phyloP scores from a whole-genome alignment of 2,797 vertebrate genomes.

The Astyanax mexicanus region DNA sequence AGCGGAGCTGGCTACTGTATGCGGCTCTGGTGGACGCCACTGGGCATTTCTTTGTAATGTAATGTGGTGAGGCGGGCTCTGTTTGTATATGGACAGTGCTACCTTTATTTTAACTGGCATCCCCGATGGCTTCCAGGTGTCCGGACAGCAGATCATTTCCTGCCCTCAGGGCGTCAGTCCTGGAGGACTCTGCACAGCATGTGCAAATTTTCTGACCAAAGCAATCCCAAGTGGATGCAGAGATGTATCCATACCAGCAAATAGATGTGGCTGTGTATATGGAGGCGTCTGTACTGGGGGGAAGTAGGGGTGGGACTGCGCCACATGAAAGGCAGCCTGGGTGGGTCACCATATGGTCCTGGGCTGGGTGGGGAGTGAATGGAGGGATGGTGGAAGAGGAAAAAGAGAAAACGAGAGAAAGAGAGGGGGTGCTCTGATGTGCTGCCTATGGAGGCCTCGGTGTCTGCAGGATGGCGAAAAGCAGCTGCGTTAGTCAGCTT shows the following conservation, averaged over 20 bases:
- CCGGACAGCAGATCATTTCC: background rate
- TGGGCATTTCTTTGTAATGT: constrained; percentile 9
- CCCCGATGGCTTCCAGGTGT: constrained; percentile 48
- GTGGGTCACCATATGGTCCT: constrained; percentile 54
- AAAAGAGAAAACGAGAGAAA: constrained; percentile 38
- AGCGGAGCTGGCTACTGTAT: constrained; percentile 24
- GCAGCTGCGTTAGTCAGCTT: constrained; percentile 31
- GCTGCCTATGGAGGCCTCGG: constrained; percentile 22
- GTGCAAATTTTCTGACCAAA: constrained; percentile 34
- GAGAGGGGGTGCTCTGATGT: constrained; percentile 41
- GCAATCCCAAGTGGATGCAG: background rate
- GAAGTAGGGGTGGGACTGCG: background rate
- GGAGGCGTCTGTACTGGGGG: constrained; percentile 18
- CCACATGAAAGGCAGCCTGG: constrained; percentile 53
- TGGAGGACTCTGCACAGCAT: constrained; percentile 2
- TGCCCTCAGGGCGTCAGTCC: background rate
- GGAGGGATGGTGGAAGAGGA: constrained; percentile 6
- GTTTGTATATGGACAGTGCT: background rate
- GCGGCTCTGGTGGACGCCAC: background rate
- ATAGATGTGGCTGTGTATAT: constrained; percentile 23
- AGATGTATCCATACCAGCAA: constrained; percentile 23
- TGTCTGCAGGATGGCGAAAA: constrained; percentile 25
- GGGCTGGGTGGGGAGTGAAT: constrained; percentile 41
- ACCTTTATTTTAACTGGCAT: constrained; percentile 32
- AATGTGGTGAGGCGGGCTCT: background rate